phyloP scores from a whole-genome alignment of 2,113 vertebrate species.

The Gopherus evgoodei region DNA sequence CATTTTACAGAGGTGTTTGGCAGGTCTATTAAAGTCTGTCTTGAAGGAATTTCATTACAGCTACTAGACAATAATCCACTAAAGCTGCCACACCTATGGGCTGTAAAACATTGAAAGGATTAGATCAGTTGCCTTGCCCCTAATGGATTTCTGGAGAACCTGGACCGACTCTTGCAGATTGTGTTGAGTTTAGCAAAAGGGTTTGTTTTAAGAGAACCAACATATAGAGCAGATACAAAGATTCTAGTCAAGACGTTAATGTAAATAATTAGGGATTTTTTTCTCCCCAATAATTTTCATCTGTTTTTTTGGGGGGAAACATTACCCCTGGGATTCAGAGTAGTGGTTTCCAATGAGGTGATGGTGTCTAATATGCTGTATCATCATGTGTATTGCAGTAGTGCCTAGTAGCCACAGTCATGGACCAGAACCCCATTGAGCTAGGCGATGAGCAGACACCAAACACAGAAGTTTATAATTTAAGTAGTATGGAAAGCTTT shows the following conservation, averaged over 20 bases:
- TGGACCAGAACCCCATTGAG: background rate
- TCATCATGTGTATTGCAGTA: background rate
- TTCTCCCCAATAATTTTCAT: background rate
- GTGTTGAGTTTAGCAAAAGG: slow-evolving; percentile 26
- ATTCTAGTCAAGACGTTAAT: background rate
- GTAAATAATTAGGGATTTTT: background rate
- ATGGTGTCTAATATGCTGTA: background rate
- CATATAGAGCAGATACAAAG: background rate
- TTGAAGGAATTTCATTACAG: slow-evolving; percentile 13
- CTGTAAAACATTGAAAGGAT: slow-evolving; percentile 17
- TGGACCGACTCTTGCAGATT: background rate
- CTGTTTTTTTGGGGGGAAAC: background rate
- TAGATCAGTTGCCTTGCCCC: background rate
- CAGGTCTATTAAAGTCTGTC: background rate
- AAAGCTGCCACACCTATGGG: background rate
- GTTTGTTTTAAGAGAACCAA: slow-evolving; percentile 12
- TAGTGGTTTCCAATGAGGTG: background rate
- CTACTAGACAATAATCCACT: background rate
- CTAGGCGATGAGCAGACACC: no score
- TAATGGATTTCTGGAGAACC: slow-evolving; percentile 22
- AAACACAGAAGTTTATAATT: background rate
- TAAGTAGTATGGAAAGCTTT: background rate
- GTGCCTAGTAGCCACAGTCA: background rate
- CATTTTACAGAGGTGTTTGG: background rate
- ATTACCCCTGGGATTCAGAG: no score